Conservation (phyloP, 2,797 vertebrate species). For the Atherinosoma microstoma region DNA sequence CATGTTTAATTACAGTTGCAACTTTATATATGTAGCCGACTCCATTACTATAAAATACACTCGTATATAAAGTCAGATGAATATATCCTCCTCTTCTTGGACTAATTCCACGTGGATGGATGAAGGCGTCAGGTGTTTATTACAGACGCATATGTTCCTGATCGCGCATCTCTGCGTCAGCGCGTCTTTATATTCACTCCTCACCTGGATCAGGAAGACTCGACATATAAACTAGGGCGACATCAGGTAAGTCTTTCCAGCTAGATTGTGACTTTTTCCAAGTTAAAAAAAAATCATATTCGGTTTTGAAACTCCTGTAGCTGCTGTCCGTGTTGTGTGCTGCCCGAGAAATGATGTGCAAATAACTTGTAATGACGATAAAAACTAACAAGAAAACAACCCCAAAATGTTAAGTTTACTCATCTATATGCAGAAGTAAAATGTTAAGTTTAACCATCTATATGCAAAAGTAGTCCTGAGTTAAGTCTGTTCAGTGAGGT, state of each 20-base stretch:
- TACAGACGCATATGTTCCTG: background rate
- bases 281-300: too few species aligned
- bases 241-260: conserved; percentile 12
- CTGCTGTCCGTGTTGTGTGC: background rate
- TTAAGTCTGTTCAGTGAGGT: accelerated
- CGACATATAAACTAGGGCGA: background rate
- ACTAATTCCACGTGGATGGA: background rate
- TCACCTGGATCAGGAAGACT: conserved; percentile 42
- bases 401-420: background rate
- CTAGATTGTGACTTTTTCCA: background rate
- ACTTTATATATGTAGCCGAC: too few species aligned
- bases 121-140: background rate
- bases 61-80: background rate
- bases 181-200: conserved; percentile 11
- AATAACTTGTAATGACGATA: too few species aligned
- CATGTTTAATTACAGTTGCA: too few species aligned
- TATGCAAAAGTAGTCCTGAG: accelerated
- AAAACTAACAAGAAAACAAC: background rate
- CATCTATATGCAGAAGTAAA: accelerated
- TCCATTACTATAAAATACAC: too few species aligned
- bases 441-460: background rate
- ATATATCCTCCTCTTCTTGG: background rate
- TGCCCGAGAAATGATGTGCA: background rate
- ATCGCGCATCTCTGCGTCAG: conserved; percentile 25
- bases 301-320: background rate